Evolutionary conservation across 2,113 vertebrate species (phyloP).

Genomic region (Potamarius usumacintae): DNA sequence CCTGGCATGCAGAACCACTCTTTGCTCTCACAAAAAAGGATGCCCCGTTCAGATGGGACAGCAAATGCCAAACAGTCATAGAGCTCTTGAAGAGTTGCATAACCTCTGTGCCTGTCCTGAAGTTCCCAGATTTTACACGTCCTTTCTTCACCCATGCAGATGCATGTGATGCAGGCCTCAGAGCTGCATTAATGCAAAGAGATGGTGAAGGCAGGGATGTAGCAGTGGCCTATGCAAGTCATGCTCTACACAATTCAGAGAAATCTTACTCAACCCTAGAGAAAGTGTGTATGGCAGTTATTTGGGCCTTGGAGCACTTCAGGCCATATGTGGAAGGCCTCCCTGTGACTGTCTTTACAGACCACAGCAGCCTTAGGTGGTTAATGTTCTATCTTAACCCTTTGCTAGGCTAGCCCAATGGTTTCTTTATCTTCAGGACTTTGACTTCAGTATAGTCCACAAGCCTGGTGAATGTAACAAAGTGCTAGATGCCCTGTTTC

Average conservation of each 20-base stretch:
- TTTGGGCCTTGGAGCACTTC: constrained; percentile 41
- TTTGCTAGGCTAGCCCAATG: constrained; percentile 12
- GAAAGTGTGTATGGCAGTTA: constrained; percentile 14
- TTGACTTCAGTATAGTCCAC: constrained; percentile 8
- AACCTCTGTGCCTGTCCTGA: too few species aligned
- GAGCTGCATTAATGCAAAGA: neutral
- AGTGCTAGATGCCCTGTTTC: constrained; percentile 23
- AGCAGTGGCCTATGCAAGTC: constrained; percentile 15
- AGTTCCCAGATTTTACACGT: too few species aligned
- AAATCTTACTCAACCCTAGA: neutral
- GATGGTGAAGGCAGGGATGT: neutral
- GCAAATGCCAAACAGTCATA: too few species aligned
- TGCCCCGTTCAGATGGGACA: too few species aligned
- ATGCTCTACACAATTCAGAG: neutral
- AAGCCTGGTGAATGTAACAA: constrained; percentile 25
- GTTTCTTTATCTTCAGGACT: constrained; percentile 2
- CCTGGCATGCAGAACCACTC: too few species aligned
- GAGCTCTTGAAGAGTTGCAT: too few species aligned
- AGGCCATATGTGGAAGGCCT: neutral
- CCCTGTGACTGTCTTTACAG: too few species aligned
- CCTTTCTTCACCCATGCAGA: constrained; percentile 26
- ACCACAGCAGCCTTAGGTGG: constrained; percentile 20
- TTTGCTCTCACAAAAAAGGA: too few species aligned
- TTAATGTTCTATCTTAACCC: constrained; percentile 5
- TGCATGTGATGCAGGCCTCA: neutral